phyloP scores from a whole-genome alignment of 2,797 vertebrate genomes.

The Xiphorhynchus erythropygius region DNA sequence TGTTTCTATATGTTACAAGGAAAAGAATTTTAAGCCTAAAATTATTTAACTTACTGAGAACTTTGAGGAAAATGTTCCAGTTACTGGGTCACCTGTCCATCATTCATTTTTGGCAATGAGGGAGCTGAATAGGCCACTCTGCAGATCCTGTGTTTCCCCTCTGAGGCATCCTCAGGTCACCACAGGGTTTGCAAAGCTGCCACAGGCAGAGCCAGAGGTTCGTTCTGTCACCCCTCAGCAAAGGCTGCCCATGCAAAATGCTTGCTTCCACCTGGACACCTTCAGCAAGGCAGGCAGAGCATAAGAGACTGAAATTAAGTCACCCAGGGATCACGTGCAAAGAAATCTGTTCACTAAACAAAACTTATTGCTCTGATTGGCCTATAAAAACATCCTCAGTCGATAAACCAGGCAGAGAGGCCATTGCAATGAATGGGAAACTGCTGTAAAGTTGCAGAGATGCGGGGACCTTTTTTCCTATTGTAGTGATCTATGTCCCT shows the following conservation, averaged over 20 bases:
- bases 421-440: neutral
- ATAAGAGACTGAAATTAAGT: neutral
- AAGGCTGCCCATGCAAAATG: neutral
- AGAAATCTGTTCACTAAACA: neutral
- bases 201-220: rapidly evolving
- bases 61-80: neutral
- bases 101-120: neutral
- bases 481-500: neutral
- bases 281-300: neutral
- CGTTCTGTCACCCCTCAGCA: rapidly evolving
- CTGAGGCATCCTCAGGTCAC: neutral
- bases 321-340: neutral
- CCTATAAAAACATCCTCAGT: neutral
- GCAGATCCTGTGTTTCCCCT: neutral
- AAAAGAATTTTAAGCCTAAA: neutral
- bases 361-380: neutral
- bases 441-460: neutral
- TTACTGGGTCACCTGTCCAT: neutral
- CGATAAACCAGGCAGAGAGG: neutral
- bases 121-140: neutral
- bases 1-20: neutral
- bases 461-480: neutral
- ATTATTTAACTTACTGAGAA: neutral
- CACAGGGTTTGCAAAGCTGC: neutral
- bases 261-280: neutral